Evolutionary conservation across 1,140 invertebrate genomes (phyloP), one percentile per base, ranked within the genome.

Genomic region (Helicoverpa zea): DNA sequence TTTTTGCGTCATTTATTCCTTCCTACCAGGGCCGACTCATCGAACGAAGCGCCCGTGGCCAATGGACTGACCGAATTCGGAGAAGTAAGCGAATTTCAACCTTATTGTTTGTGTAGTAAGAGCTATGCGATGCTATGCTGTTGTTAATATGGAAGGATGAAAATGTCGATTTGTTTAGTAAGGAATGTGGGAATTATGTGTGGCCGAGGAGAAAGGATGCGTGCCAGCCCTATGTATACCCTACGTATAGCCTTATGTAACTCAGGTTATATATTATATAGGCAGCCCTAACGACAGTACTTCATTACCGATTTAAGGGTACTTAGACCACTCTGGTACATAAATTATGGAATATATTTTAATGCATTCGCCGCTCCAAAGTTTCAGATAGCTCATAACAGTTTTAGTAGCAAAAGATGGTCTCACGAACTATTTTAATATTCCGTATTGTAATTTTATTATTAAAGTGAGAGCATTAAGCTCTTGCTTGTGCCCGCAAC

Each of bases 11-110:
- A 91, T 91, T 89, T 90, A 88, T 89, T 87, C 87, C 82, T 90
- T 85, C 81, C 83, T 61, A 84, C 70, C 64, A 97, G 97, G 97
- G 97, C 97, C 94, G 97, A 97, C 95, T 97, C 97, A 88, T 97
- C 97, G 56, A 96, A 96, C 87, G 97, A 97, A 94, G 95, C 96
- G 88, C 96, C 97, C 83, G 96, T 96, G 86, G 96, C 96, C 83
- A 96, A 96, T 75, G 97, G 97, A 83, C 96, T 98, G 79, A 97
- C 97, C 30, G 96, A 97, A 90, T 98, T 98, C 83, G 97, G 97
- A 94, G 97, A 97, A 96, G 97, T 98, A 94, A 94, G 91, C 43
- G 23, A 83, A 72, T 64, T 81, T 82, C 14, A 77, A 79, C 78
- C 54, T 73, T 73, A 18, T 73, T 63, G 30, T 52, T 66, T 80